Conservation (phyloP, 2,113 vertebrate genomes). For the Plecturocebus donacophilus region DNA sequence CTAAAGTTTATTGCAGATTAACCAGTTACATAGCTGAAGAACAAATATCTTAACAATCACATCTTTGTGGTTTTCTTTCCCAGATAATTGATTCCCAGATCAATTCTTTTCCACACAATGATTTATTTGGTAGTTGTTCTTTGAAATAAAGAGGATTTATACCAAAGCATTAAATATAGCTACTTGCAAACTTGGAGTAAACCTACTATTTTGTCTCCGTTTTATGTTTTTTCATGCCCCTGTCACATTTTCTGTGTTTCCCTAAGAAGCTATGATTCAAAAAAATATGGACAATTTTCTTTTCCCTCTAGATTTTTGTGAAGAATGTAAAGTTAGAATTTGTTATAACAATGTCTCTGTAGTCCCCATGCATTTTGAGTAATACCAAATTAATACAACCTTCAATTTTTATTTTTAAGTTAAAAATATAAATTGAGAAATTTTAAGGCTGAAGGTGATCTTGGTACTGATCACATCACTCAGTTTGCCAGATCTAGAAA, state of each 20-base stretch:
- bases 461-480: neutral
- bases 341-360: neutral
- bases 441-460: neutral
- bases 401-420: constrained; percentile 21
- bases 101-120: neutral
- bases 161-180: neutral
- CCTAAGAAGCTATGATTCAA: neutral
- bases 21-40: neutral
- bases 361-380: neutral
- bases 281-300: constrained; percentile 9
- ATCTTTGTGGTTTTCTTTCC: neutral
- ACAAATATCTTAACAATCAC: neutral
- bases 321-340: constrained; percentile 9
- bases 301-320: neutral
- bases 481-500: neutral
- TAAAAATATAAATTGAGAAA: neutral
- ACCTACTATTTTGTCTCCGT: neutral
- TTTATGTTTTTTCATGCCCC: neutral
- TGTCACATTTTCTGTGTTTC: neutral
- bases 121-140: constrained; percentile 1
- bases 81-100: neutral
- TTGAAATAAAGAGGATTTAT: neutral
- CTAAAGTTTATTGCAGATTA: neutral
- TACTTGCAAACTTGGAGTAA: neutral
- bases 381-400: neutral